Evolutionary conservation across 2,797 vertebrate genomes (phyloP).

Genomic region (Nothura maculosa): DNA sequence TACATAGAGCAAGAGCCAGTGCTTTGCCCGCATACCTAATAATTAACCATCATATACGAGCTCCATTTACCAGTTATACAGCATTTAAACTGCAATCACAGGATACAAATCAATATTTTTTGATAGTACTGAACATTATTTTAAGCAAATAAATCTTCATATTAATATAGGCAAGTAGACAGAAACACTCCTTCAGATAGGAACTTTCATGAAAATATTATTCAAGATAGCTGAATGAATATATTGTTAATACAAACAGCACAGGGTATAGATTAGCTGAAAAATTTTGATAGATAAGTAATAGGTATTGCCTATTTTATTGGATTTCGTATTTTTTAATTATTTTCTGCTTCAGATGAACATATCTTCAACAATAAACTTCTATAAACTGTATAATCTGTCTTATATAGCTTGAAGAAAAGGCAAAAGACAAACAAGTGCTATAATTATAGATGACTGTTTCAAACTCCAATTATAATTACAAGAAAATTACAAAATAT

Average conservation of each 20-base stretch:
- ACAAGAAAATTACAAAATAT: conserved; percentile 26
- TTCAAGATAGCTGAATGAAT: not conserved
- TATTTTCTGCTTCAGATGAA: not conserved
- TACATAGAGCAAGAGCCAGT: not conserved
- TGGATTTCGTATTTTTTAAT: not conserved
- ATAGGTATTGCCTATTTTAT: not conserved
- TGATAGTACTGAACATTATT: not conserved
- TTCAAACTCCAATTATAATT: conserved; percentile 15
- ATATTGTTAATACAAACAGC: not conserved
- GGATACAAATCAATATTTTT: not conserved
- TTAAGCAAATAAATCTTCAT: not conserved
- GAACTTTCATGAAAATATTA: not conserved
- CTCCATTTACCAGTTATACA: not conserved
- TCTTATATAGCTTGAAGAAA: not conserved
- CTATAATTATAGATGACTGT: not conserved
- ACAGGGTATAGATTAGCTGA: not conserved
- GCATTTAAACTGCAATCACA: not conserved
- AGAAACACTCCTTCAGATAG: not conserved
- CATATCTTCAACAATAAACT: not conserved
- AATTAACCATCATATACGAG: not conserved
- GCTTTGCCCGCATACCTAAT: not conserved
- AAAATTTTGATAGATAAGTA: not conserved
- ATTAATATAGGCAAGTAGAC: not conserved
- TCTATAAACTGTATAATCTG: not conserved
- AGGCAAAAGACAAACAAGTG: not conserved